phyloP scores from a whole-genome alignment of 2,888 invertebrate species.

The Flexamia atlantica region DNA sequence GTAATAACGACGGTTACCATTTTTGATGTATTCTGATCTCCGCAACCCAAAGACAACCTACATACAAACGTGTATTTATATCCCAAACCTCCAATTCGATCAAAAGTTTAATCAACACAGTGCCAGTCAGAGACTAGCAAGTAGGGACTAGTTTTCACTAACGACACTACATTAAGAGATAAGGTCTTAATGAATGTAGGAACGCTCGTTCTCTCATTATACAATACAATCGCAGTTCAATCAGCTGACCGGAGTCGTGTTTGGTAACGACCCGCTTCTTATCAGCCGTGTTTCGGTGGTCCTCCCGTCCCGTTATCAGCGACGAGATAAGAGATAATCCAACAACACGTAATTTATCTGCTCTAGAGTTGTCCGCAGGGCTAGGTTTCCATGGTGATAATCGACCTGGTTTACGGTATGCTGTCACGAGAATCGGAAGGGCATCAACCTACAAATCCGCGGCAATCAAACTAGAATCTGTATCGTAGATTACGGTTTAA shows the following conservation, averaged over 20 bases:
- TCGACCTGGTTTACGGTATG: neutral
- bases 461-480: too few species aligned
- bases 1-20: too few species aligned
- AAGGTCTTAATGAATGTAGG: conserved; percentile 32
- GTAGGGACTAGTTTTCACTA: conserved; percentile 29
- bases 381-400: neutral
- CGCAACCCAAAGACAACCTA: too few species aligned
- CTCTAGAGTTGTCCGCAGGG: neutral
- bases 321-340: neutral
- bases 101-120: conserved; percentile 14
- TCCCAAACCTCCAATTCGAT: neutral
- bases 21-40: too few species aligned
- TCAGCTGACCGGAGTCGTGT: neutral
- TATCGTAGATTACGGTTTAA: too few species aligned
- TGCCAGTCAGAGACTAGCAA: neutral
- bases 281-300: conserved; percentile 5
- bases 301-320: neutral
- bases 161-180: conserved; percentile 20
- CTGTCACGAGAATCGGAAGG: neutral
- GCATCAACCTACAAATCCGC: neutral
- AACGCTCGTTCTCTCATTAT: conserved; percentile 23
- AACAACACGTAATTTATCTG: conserved; percentile 2
- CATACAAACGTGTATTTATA: too few species aligned
- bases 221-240: neutral
- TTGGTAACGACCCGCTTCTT: neutral